A percentile compares a stretch with the other conserved stretches of the same genome.
These are phyloP conservation scores for Trachelus iudaicus DNA, from an alignment of 2,888 invertebrate genomes.

Conservation along the genomic window DNA sequence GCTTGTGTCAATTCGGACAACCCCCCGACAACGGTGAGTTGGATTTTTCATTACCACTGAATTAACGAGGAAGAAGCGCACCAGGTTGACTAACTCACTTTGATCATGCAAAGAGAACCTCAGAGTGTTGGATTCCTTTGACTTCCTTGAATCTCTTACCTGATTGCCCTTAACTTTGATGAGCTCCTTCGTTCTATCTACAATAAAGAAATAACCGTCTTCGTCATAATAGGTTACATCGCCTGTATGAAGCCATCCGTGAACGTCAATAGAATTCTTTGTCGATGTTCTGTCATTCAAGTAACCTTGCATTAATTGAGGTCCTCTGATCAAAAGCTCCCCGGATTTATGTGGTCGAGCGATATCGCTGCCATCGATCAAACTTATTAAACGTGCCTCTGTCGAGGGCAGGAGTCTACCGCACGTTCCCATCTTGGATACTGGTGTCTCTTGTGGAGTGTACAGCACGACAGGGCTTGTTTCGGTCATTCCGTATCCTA, in stretches of 20 bases:
- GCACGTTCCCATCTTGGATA: slow-evolving; percentile 75
- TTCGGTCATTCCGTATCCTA: slow-evolving; percentile 79
- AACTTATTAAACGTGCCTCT: slow-evolving; percentile 73
- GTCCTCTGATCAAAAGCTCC: slow-evolving; percentile 79
- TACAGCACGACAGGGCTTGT: slow-evolving; percentile 75
- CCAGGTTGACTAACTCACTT: too few species aligned
- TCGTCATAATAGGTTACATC: slow-evolving; percentile 85
- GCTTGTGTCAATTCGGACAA: too few species aligned
- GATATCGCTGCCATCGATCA: slow-evolving; percentile 67
- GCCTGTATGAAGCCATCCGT: slow-evolving; percentile 85
- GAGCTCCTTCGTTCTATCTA: slow-evolving; percentile 83
- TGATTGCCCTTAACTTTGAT: slow-evolving; percentile 89
- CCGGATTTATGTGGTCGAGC: slow-evolving; percentile 75
- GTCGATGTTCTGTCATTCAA: slow-evolving; percentile 81
- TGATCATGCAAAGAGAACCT: too few species aligned
- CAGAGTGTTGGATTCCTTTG: too few species aligned
- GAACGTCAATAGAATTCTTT: slow-evolving; percentile 75
- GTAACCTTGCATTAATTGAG: slow-evolving; percentile 87
- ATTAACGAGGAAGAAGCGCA: too few species aligned
- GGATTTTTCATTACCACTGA: too few species aligned
- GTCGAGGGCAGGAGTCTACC: slow-evolving; percentile 78
- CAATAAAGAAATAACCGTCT: slow-evolving; percentile 79
- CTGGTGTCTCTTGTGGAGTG: slow-evolving; percentile 71
- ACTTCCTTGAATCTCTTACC: slow-evolving; percentile 66
- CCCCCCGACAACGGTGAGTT: too few species aligned